Evolutionary conservation across 2,888 invertebrate genomes (phyloP), one percentile per base, ranked within the genome.

Genomic region (Meghimatium bilineatum): DNA sequence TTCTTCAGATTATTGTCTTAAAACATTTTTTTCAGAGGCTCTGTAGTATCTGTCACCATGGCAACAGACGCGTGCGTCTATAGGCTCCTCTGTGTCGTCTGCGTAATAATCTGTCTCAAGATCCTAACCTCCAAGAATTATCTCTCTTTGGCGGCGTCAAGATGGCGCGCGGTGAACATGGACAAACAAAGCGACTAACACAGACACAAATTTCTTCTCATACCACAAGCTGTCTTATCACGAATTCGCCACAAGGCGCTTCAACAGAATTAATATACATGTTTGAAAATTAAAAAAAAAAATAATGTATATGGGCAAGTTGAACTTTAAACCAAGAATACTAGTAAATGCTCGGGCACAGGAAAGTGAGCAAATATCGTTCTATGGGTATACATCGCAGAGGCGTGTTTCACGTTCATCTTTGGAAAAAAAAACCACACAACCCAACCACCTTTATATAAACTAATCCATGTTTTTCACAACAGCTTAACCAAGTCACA

Each of bases 21-120:
- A 44, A 44, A 44, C 5, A 44, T 44, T 5, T n/a, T n/a, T n/a
- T 71, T 26, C 26, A 1, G 38, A 26, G 12, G 12, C 44, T 44
- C 71, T 71, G 29, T 44, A 74, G 32, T 74, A 74, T 74, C 60
- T 77, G 76, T 77, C 76, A 60, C 76, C 76, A 75, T 32, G 32
- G 60, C 76, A 60, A 26, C 26, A 34, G 14, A 38, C 49, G 60
- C 20, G 52, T 6, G 74, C 52, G 29, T 20, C 20, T 74, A 14
- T 32, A 52, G 52, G 52, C 74, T 32, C 74, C 52, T 52, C n/a
- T 32, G 20, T 74, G 74, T 74, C 74, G 74, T 63, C 36, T 63
- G 76, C 60, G n/a, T 63, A 63, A 63, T 63, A 77, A 77, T 77
- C 56, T 76, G 76, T 63, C 76, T 60, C 60, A 36, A 34, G 60